Conservation (phyloP, 2,113 vertebrate species). For the Pseudorhombus dupliciocellatus region DNA sequence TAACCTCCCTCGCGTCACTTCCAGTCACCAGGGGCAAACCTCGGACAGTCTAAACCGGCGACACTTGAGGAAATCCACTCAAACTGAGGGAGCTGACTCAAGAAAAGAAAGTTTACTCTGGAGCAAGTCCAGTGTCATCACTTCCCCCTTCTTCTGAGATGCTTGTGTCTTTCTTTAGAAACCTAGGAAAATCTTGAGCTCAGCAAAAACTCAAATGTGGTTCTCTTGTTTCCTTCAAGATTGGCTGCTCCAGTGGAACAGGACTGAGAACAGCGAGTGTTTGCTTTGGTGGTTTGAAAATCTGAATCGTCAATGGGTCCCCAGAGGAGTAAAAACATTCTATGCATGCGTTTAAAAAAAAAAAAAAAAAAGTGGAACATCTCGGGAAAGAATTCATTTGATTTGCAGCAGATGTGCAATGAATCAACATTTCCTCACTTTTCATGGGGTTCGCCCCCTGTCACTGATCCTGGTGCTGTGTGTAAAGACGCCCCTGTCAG, state of each 20-base stretch:
- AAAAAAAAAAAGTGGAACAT: too few species aligned
- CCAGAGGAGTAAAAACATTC: constrained; percentile 10
- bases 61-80: constrained; percentile 34
- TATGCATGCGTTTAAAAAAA: neutral
- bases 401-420: constrained; percentile 42
- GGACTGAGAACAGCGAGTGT: constrained; percentile 16
- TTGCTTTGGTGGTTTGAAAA: constrained; percentile 38
- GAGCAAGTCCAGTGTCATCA: constrained; percentile 54
- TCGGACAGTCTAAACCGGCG: constrained; percentile 9
- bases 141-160: constrained; percentile 57
- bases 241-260: constrained; percentile 33
- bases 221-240: constrained; percentile 61
- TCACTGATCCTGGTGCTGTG: constrained; percentile 11
- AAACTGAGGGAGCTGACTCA: constrained; percentile 14
- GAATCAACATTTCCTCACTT: constrained; percentile 36
- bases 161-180: constrained; percentile 63
- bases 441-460: neutral
- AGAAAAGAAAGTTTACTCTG: constrained; percentile 57
- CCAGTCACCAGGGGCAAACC: constrained; percentile 2
- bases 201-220: constrained; percentile 64
- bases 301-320: constrained; percentile 13
- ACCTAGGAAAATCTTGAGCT: constrained; percentile 50
- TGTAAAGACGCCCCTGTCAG: constrained; percentile 24
- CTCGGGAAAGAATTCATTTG: neutral
- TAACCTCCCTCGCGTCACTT: neutral